phyloP scores from a whole-genome alignment of 2,888 invertebrate genomes.

The Apamea anceps region DNA sequence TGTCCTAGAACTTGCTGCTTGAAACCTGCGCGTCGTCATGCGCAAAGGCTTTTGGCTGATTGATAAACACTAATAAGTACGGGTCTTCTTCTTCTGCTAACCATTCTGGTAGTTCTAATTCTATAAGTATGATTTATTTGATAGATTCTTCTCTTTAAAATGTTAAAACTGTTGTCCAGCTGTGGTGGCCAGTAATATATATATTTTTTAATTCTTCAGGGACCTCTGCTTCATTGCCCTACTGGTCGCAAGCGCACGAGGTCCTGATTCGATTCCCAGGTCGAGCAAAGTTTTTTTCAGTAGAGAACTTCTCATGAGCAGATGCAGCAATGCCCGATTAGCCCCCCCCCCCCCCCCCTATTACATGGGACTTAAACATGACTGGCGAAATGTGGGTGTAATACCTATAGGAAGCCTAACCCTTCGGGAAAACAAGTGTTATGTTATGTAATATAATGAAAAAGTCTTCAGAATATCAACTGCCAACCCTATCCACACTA shows the following conservation, averaged over 20 bases:
- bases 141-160: background rate
- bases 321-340: too few species aligned
- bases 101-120: background rate
- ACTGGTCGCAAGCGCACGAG: background rate
- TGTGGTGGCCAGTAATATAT: background rate
- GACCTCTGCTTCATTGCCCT: background rate
- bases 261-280: background rate
- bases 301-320: too few species aligned
- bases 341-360: background rate
- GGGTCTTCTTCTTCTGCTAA: background rate
- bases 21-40: background rate
- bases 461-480: background rate
- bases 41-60: background rate
- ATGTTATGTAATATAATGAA: background rate
- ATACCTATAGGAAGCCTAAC: background rate
- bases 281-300: too few species aligned
- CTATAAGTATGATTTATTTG: background rate
- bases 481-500: conserved; percentile 25
- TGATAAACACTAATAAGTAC: background rate
- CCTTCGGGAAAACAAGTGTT: too few species aligned
- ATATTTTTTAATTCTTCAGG: background rate
- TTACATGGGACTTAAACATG: background rate
- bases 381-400: background rate
- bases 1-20: background rate
- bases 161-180: background rate